These are phyloP conservation scores for Harlomillsia oculata DNA, from an alignment of 1,140 invertebrate genomes.

Conservation along the genomic window DNA sequence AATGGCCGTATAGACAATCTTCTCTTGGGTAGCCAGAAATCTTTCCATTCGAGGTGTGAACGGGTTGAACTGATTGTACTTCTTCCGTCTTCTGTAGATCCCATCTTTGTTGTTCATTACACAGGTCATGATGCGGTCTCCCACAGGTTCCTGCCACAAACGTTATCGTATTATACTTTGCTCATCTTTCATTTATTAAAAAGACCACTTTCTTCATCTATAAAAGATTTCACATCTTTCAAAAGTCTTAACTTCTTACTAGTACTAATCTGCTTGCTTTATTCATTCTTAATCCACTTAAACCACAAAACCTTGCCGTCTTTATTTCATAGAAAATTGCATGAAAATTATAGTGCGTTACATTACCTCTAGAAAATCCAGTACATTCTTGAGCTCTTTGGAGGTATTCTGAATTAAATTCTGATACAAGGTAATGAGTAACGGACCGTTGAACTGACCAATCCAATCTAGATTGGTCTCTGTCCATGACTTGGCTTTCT, in stretches of 20 bases:
- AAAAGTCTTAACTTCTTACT: too few relatives aligned
- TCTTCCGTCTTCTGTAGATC: constrained; percentile 57
- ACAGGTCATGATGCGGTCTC: constrained; percentile 36
- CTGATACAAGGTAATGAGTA: constrained; percentile 62
- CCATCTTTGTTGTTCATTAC: constrained; percentile 47
- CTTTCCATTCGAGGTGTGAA: constrained; percentile 52
- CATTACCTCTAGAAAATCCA: constrained; percentile 49
- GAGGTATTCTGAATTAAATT: constrained; percentile 53
- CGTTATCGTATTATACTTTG: too few relatives aligned
- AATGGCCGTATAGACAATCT: constrained; percentile 30
- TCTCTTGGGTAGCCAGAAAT: constrained; percentile 33
- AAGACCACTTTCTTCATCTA: too few relatives aligned
- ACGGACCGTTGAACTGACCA: constrained; percentile 54
- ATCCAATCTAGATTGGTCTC: constrained; percentile 59
- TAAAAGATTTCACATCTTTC: too few relatives aligned
- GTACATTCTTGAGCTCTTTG: constrained; percentile 46
- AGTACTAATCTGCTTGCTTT: too few relatives aligned
- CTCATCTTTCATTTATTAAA: too few relatives aligned
- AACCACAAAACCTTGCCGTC: neutral
- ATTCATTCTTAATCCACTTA: too few relatives aligned
- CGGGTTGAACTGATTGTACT: constrained; percentile 56
- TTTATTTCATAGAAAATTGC: neutral
- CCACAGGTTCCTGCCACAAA: constrained; percentile 35
- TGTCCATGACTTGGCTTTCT: constrained; percentile 58
- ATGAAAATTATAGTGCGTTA: neutral